Conservation (phyloP, 2,888 invertebrate species). For the Limnephilus rhombicus region DNA sequence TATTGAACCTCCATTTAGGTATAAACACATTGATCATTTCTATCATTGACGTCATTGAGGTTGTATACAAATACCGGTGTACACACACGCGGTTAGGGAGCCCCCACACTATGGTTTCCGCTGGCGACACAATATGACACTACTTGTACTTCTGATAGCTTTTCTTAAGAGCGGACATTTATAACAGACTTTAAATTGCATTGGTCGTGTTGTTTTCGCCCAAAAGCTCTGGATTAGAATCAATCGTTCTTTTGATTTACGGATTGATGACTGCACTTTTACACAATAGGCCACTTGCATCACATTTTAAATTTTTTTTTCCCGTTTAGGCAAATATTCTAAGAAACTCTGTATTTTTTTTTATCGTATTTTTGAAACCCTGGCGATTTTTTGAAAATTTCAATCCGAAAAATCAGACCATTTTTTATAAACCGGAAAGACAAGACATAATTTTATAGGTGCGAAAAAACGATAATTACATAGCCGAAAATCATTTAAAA, state of each 20-base stretch:
- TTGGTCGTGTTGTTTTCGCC: not conserved
- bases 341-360: no score
- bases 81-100: not conserved
- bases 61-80: not conserved
- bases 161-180: not conserved
- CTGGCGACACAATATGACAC: not conserved
- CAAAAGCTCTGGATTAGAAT: not conserved
- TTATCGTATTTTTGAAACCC: no score
- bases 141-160: not conserved
- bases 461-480: no score
- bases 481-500: no score
- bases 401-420: no score
- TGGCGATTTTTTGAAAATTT: no score
- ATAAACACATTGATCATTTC: not conserved
- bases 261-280: not conserved
- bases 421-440: no score
- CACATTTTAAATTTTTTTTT: no score
- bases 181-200: not conserved
- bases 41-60: constrained; percentile 17
- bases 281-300: no score
- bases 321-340: no score
- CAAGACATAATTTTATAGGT: no score
- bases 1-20: not conserved
- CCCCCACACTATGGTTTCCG: not conserved
- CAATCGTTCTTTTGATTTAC: not conserved